Conservation (phyloP, 2,888 invertebrate genomes). For the Andrena fulva region DNA sequence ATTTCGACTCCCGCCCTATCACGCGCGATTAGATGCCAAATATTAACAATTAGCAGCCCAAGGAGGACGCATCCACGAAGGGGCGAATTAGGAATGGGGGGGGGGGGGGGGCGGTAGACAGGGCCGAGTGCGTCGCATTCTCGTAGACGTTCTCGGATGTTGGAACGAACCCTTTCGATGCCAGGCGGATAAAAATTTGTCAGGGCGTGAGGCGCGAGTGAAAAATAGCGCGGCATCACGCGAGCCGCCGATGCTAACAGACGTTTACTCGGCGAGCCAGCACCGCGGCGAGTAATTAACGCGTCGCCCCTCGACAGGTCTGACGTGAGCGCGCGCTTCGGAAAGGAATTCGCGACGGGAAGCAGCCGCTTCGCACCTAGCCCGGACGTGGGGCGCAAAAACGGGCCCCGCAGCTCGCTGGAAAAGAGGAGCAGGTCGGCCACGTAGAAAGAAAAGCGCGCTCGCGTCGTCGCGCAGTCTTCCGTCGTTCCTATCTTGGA, state of each 20-base stretch:
- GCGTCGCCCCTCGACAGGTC: slow-evolving; percentile 68
- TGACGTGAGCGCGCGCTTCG: slow-evolving; percentile 62
- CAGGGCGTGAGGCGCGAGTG: slow-evolving; percentile 13
- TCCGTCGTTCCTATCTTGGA: slow-evolving; percentile 20
- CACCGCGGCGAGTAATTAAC: slow-evolving; percentile 66
- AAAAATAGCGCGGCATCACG: slow-evolving; percentile 57
- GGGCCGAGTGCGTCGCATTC: not conserved
- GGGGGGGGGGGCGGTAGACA: not conserved
- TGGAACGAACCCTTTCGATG: slow-evolving; percentile 32
- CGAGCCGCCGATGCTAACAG: slow-evolving; percentile 39
- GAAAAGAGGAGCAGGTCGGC: slow-evolving; percentile 32
- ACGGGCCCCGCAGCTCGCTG: slow-evolving; percentile 26
- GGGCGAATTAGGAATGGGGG: not conserved
- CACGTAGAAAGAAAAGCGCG: slow-evolving; percentile 45
- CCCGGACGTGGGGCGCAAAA: slow-evolving; percentile 51
- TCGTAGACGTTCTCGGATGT: not conserved
- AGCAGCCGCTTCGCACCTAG: slow-evolving; percentile 72
- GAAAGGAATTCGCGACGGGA: slow-evolving; percentile 71
- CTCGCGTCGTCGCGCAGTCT: slow-evolving; percentile 8
- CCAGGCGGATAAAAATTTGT: slow-evolving; percentile 50
- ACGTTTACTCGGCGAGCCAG: slow-evolving; percentile 26
- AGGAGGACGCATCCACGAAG: too few species aligned
- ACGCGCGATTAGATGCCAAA: not conserved
- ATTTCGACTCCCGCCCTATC: not conserved
- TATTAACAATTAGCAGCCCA: too few species aligned